Evolutionary conservation across 2,113 vertebrate species (phyloP).

Genomic region (Psittacara wagleri): DNA sequence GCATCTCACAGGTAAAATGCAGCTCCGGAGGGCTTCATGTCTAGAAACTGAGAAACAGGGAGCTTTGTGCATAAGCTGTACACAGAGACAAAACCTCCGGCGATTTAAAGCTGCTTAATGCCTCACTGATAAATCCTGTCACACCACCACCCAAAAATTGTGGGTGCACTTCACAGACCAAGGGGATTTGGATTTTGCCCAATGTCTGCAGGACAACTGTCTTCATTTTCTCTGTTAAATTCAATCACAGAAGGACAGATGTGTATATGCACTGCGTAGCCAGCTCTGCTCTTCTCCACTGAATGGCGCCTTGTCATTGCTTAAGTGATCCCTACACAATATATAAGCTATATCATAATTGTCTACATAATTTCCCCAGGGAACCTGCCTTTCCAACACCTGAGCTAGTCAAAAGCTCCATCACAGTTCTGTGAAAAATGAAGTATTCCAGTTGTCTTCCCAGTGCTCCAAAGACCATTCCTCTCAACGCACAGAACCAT

Average conservation of each 20-base stretch:
- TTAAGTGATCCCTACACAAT: background rate
- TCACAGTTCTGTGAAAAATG: background rate
- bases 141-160: background rate
- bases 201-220: background rate
- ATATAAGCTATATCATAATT: background rate
- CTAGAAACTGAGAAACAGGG: background rate
- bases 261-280: background rate
- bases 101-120: background rate
- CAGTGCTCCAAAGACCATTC: background rate
- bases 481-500: background rate
- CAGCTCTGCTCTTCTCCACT: background rate
- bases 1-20: constrained; percentile 7
- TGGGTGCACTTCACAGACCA: background rate
- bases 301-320: background rate
- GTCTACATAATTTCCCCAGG: background rate
- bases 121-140: background rate
- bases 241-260: background rate
- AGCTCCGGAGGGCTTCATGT: background rate
- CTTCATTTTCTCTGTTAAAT: background rate
- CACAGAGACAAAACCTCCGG: background rate
- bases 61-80: background rate
- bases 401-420: background rate
- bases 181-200: background rate
- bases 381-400: background rate
- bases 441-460: background rate